Evolutionary conservation across 2,888 invertebrate genomes (phyloP).

Genomic region (Lepeophtheirus nordmannii): DNA sequence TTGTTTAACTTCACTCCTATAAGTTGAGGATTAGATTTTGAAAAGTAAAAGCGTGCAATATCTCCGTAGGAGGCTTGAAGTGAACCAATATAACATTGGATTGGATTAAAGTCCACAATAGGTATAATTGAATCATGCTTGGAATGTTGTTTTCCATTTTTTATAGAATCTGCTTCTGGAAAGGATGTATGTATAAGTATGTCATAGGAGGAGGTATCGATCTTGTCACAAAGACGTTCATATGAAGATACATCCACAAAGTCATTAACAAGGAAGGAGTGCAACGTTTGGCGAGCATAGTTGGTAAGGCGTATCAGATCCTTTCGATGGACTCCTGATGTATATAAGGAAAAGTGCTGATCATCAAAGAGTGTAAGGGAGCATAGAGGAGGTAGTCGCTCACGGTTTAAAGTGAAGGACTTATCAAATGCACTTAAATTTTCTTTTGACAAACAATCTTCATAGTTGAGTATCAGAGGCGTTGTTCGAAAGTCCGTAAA

Average conservation of each 20-base stretch:
- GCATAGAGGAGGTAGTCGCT: background rate
- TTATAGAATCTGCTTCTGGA: background rate
- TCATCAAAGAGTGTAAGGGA: background rate
- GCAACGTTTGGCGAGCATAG: background rate
- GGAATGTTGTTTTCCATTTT: too few relatives aligned
- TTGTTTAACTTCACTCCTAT: background rate
- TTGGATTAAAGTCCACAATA: slow-evolving; percentile 8
- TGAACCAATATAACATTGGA: background rate
- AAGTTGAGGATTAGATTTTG: background rate
- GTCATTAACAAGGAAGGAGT: background rate
- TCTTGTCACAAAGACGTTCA: background rate
- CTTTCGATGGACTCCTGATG: background rate
- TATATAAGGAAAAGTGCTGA: background rate
- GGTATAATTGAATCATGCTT: background rate
- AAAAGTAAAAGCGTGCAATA: background rate
- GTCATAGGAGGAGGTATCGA: background rate
- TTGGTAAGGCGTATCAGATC: background rate
- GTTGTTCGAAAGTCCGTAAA: slow-evolving; percentile 2
- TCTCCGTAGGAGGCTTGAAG: slow-evolving; percentile 2
- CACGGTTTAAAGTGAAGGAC: background rate
- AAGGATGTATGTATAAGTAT: background rate
- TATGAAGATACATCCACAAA: background rate
- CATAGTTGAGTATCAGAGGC: slow-evolving; percentile 8
- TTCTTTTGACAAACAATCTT: background rate
- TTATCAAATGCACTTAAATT: background rate